Percentiles rank a stretch among this genome's conserved stretches.
These are phyloP conservation scores for Coranthus polyacanthus DNA, from an alignment of 2,797 vertebrate species.

Conservation along the genomic window DNA sequence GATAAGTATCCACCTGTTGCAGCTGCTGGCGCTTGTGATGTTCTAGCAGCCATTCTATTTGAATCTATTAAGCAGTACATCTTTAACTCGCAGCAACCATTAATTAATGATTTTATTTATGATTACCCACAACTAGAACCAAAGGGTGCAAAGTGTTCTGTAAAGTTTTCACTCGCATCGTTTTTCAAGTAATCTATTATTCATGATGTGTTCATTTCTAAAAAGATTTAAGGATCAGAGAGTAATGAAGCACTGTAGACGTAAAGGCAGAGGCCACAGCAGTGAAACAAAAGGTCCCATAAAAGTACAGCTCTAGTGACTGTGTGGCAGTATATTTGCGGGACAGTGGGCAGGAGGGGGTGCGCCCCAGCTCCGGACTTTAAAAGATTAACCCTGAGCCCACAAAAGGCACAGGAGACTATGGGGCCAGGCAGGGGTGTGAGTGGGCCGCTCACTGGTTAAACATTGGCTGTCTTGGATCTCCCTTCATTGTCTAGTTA, in stretches of 20 bases:
- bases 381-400: slow-evolving; percentile 81
- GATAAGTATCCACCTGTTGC: slow-evolving; percentile 47
- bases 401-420: slow-evolving; percentile 75
- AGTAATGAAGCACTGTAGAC: slow-evolving; percentile 43
- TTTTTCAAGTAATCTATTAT: slow-evolving; percentile 57
- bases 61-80: slow-evolving; percentile 13
- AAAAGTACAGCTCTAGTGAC: slow-evolving; percentile 81
- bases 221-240: slow-evolving; percentile 51
- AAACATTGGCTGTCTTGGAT: slow-evolving; percentile 77
- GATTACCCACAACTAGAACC: slow-evolving; percentile 18
- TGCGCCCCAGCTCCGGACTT: slow-evolving; percentile 57
- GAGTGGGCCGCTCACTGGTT: slow-evolving; percentile 79
- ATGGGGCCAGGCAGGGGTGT: slow-evolving; percentile 60
- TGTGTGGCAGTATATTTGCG: slow-evolving; percentile 79
- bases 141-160: slow-evolving; percentile 8
- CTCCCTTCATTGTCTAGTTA: slow-evolving; percentile 83
- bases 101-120: slow-evolving; percentile 40
- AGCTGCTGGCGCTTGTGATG: slow-evolving; percentile 17
- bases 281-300: slow-evolving; percentile 71
- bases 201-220: slow-evolving; percentile 55
- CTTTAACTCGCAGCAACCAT: slow-evolving; percentile 12
- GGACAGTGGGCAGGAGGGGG: slow-evolving; percentile 69
- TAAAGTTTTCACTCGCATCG: slow-evolving; percentile 26
- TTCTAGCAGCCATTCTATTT: background rate
- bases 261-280: slow-evolving; percentile 51